These are phyloP conservation scores for Myioborus melanocephalus DNA, from an alignment of 2,797 vertebrate species.

Conservation along the genomic window DNA sequence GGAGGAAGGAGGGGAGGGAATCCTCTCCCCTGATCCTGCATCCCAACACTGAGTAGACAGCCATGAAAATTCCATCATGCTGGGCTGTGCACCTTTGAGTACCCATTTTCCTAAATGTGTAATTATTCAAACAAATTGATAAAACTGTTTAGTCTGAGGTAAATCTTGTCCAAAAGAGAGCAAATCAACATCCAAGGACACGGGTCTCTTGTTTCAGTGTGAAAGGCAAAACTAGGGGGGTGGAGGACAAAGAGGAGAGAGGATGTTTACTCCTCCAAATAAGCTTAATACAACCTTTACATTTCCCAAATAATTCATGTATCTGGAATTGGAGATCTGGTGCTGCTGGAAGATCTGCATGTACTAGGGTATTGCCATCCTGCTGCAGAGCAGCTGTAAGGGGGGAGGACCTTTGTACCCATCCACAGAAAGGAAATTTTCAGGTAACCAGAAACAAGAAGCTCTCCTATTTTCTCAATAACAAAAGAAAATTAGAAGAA, in stretches of 20 bases:
- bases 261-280: neutral
- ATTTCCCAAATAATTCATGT: neutral
- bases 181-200: neutral
- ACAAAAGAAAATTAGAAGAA: neutral
- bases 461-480: neutral
- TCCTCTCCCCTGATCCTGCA: neutral
- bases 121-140: neutral
- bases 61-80: neutral
- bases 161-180: neutral
- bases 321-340: neutral
- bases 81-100: neutral
- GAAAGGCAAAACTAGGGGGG: neutral
- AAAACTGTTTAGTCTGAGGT: neutral
- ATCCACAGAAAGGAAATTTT: neutral
- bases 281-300: neutral
- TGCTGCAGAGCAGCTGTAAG: neutral
- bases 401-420: neutral
- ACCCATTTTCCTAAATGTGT: neutral
- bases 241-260: neutral
- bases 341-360: neutral
- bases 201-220: neutral
- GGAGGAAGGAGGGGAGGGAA: neutral
- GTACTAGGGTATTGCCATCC: neutral
- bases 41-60: neutral
- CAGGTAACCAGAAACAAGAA: neutral